Conservation (phyloP, 1,140 invertebrate species). For the Saxidomus purpurata region DNA sequence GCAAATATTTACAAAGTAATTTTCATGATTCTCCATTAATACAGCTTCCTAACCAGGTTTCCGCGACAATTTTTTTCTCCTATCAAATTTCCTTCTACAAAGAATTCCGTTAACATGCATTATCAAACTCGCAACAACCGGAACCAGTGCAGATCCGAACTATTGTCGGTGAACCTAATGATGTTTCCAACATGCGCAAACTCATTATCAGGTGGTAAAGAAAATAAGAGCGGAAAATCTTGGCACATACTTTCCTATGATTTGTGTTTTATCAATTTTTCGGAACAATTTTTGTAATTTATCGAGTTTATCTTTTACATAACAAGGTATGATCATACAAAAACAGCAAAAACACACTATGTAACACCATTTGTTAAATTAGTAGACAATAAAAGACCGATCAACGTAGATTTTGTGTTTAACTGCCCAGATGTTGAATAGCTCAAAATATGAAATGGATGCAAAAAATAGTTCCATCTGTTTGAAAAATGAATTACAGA, state of each 20-base stretch:
- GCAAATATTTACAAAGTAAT: slow-evolving; percentile 57
- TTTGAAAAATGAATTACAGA: too few species aligned
- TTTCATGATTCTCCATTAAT: slow-evolving; percentile 44
- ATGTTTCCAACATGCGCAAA: neutral
- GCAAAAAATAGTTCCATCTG: neutral
- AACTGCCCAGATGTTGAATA: neutral
- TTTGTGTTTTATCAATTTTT: slow-evolving; percentile 17
- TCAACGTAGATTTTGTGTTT: neutral
- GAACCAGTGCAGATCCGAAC: neutral
- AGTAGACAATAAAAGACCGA: slow-evolving; percentile 4
- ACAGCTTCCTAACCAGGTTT: neutral
- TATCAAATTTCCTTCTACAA: neutral
- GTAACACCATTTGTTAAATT: slow-evolving; percentile 29
- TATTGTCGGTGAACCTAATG: neutral
- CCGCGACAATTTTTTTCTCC: neutral
- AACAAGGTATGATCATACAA: slow-evolving; percentile 26
- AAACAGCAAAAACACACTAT: neutral
- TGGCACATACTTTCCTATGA: neutral
- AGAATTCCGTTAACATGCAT: slow-evolving; percentile 17
- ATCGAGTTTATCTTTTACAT: slow-evolving; percentile 35
- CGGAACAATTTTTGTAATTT: slow-evolving; percentile 10
- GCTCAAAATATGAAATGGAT: neutral
- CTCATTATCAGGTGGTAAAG: neutral
- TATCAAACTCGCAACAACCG: neutral
- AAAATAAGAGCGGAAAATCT: neutral